Conservation (phyloP, 2,888 invertebrate genomes). For the Pterobdella sp. region DNA sequence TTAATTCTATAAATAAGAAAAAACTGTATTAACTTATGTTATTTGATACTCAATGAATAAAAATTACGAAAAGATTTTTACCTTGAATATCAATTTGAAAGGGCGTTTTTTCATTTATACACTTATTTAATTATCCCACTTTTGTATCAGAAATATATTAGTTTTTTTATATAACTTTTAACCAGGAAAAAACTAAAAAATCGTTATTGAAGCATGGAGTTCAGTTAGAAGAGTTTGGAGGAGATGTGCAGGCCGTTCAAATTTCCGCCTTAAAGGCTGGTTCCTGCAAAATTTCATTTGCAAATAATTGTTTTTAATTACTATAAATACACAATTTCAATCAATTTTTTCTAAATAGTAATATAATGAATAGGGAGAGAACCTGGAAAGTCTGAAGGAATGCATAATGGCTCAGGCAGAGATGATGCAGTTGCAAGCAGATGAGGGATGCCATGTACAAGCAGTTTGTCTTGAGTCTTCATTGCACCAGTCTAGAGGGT, state of each 20-base stretch:
- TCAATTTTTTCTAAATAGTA: neutral
- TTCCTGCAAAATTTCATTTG: too few relatives aligned
- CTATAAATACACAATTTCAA: neutral
- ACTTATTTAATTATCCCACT: too few relatives aligned
- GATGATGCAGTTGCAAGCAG: conserved; percentile 74
- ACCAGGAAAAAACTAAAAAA: conserved; percentile 65
- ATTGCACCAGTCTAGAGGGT: conserved; percentile 63
- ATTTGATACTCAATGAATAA: too few relatives aligned
- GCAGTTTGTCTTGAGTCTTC: conserved; percentile 82
- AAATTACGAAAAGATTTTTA: too few relatives aligned
- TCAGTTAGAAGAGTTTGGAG: conserved; percentile 76
- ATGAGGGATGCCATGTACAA: conserved; percentile 75
- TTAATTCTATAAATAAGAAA: too few relatives aligned
- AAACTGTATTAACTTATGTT: too few relatives aligned
- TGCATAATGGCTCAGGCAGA: conserved; percentile 66
- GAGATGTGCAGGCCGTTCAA: conserved; percentile 80
- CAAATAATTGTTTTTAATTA: too few relatives aligned
- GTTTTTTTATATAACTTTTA: conserved; percentile 27
- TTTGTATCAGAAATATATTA: neutral
- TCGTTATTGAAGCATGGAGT: conserved; percentile 72
- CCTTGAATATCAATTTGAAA: too few relatives aligned
- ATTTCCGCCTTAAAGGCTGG: conserved; percentile 74
- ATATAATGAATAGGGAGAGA: conserved; percentile 56
- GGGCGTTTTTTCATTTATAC: too few relatives aligned
- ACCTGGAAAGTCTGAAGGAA: conserved; percentile 71